phyloP scores from a whole-genome alignment of 2,888 invertebrate species.

The Seira ritae region DNA sequence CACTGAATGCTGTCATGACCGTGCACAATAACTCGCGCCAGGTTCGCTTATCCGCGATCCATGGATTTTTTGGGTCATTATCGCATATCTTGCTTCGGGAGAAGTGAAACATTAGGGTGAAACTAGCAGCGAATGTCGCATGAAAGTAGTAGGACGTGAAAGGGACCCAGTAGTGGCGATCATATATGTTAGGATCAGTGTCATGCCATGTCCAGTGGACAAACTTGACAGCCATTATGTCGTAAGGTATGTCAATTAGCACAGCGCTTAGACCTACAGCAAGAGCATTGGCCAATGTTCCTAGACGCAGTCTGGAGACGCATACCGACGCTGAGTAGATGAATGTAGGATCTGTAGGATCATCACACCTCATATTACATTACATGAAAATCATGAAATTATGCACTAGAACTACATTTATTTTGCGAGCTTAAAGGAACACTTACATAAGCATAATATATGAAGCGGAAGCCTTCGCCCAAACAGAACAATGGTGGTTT shows the following conservation, averaged over 20 bases:
- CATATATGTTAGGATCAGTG: slow-evolving; percentile 83
- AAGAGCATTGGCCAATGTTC: slow-evolving; percentile 77
- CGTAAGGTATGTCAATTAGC: slow-evolving; percentile 86
- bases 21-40: slow-evolving; percentile 79
- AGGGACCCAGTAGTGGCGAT: slow-evolving; percentile 88
- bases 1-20: slow-evolving; percentile 80
- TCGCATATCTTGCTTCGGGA: slow-evolving; percentile 76
- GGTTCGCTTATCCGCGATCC: slow-evolving; percentile 73
- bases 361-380: slow-evolving; percentile 39
- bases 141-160: slow-evolving; percentile 92
- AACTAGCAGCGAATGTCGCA: slow-evolving; percentile 84
- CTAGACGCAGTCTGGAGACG: slow-evolving; percentile 77
- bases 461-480: slow-evolving; percentile 85
- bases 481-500: slow-evolving; percentile 84
- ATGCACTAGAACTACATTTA: too few species aligned
- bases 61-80: slow-evolving; percentile 65
- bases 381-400: neutral
- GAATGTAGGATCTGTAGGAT: slow-evolving; percentile 78
- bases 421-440: neutral
- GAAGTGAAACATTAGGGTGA: slow-evolving; percentile 82
- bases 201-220: slow-evolving; percentile 92
- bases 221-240: slow-evolving; percentile 86
- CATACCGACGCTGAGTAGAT: slow-evolving; percentile 78
- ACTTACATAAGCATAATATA: slow-evolving; percentile 84
- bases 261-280: slow-evolving; percentile 82